Base-by-base conservation (phyloP, 2,113 vertebrate species). In the Phaetusa simplex region DNA sequence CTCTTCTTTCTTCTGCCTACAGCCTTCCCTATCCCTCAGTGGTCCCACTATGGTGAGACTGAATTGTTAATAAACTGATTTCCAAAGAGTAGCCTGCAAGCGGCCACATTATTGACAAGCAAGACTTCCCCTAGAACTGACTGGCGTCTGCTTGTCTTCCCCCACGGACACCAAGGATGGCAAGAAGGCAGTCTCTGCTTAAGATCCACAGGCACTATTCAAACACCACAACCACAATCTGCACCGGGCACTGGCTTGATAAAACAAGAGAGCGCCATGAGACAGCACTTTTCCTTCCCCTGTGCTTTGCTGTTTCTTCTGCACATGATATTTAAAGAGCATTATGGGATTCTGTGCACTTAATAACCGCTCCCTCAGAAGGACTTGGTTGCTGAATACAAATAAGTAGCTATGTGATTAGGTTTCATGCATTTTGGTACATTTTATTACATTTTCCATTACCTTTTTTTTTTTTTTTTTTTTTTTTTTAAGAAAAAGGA, bases 261-360 rank as follows among this genome's bases (percentile, higher is more conserved):
- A 52, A 94, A 89, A 78, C 20, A 53, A 32, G 40, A 30, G 43
- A 43, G 80, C 45, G 36, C 77, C 77, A 42, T 95, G 97, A 97
- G 80, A 88, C 91, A 94, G 93, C 93, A 96, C 29, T 95, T 96
- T 89, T 58, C 29, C 70, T 65, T 94, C 36, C 56, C 71, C 56
- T 81, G 67, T 32, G 76, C 80, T 92, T 53, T 86, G 43, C 73
- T 93, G 79, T 61, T 92, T 9, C 88, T 89, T 71, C 77, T 95
- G 77, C 61, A 87, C 45, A 21, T 91, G 93, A 89, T 97, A 97
- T 97, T 96, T 97, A 95, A 92, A 97, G 81, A 97, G 90, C 40
- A 82, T 97, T 97, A 96, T 76, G 91, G 89, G 95, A 93, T 94
- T 89, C 69, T 82, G 58, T 91, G 66, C 69, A 76, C 77, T 95